These are phyloP conservation scores for Daubentonia madagascariensis DNA, from an alignment of 2,113 vertebrate species.

Conservation along the genomic window DNA sequence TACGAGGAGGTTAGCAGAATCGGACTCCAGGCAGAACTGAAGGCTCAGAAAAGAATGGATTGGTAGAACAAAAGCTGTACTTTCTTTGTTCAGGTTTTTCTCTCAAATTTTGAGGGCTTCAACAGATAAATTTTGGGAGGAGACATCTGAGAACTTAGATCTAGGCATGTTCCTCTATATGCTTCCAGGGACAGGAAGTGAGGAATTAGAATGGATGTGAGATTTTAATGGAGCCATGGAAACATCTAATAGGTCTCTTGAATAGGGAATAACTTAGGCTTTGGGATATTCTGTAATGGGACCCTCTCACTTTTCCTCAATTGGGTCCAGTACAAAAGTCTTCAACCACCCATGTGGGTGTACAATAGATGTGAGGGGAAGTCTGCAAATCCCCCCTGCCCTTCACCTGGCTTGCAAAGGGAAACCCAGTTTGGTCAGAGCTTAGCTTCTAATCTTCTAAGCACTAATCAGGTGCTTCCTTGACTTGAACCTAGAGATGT, in stretches of 20 bases:
- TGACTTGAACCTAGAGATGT: not conserved
- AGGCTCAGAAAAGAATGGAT: not conserved
- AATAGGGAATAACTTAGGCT: fast-evolving
- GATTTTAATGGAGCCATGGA: not conserved
- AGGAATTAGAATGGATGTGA: too few species aligned
- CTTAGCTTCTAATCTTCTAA: not conserved
- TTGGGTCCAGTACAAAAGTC: fast-evolving
- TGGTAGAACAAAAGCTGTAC: too few species aligned
- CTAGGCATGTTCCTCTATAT: fast-evolving
- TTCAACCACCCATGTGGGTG: fast-evolving
- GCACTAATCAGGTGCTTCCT: not conserved
- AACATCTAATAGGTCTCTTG: fast-evolving
- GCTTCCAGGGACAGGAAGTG: not conserved
- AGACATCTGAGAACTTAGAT: fast-evolving
- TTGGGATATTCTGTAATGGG: fast-evolving
- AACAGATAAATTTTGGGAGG: too few species aligned
- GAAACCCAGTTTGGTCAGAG: fast-evolving
- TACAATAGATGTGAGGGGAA: too few species aligned
- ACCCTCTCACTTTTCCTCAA: not conserved
- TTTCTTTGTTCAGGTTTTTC: too few species aligned
- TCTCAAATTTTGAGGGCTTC: too few species aligned
- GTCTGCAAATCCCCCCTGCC: fast-evolving
- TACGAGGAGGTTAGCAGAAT: fast-evolving
- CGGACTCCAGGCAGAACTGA: fast-evolving
- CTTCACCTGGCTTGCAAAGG: not conserved